Evolutionary conservation across 2,888 invertebrate species (phyloP).

Genomic region (Metalampra italica): DNA sequence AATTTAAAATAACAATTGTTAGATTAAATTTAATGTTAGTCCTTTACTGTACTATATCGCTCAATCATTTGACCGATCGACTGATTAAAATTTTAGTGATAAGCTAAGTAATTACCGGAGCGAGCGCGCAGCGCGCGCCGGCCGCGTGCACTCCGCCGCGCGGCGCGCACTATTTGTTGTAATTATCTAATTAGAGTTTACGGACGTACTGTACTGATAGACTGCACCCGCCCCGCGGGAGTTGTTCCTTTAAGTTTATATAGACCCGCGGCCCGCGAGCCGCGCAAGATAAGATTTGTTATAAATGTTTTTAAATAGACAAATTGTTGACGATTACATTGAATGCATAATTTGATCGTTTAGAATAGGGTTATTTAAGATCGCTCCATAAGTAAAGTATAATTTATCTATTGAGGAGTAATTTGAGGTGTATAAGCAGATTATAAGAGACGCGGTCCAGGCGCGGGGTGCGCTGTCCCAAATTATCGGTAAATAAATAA

Average conservation of each 20-base stretch:
- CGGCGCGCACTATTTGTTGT: slow-evolving; percentile 42
- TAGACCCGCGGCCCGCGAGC: slow-evolving; percentile 36
- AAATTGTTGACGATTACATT: slow-evolving; percentile 69
- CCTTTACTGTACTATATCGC: slow-evolving; percentile 78
- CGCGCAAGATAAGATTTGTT: slow-evolving; percentile 57
- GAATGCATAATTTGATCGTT: slow-evolving; percentile 74
- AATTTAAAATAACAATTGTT: slow-evolving; percentile 77
- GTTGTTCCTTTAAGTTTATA: slow-evolving; percentile 58
- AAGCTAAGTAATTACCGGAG: slow-evolving; percentile 71
- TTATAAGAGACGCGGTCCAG: slow-evolving; percentile 64
- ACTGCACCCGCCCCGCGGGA: slow-evolving; percentile 34
- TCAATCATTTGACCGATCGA: slow-evolving; percentile 79
- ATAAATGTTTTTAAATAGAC: slow-evolving; percentile 68
- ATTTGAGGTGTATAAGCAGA: slow-evolving; percentile 64
- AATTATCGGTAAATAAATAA: slow-evolving; percentile 48
- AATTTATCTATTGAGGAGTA: slow-evolving; percentile 73
- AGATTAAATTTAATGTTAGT: slow-evolving; percentile 79
- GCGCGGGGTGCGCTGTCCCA: slow-evolving; percentile 67
- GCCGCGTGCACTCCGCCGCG: slow-evolving; percentile 13
- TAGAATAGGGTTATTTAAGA: slow-evolving; percentile 78
- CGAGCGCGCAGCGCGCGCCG: slow-evolving; percentile 25
- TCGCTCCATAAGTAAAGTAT: slow-evolving; percentile 76
- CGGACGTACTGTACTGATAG: slow-evolving; percentile 56
- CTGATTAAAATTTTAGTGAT: slow-evolving; percentile 79
- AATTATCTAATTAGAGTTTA: slow-evolving; percentile 57